These are phyloP conservation scores for Quiscalus mexicanus DNA, from an alignment of 2,113 vertebrate species.

Conservation along the genomic window DNA sequence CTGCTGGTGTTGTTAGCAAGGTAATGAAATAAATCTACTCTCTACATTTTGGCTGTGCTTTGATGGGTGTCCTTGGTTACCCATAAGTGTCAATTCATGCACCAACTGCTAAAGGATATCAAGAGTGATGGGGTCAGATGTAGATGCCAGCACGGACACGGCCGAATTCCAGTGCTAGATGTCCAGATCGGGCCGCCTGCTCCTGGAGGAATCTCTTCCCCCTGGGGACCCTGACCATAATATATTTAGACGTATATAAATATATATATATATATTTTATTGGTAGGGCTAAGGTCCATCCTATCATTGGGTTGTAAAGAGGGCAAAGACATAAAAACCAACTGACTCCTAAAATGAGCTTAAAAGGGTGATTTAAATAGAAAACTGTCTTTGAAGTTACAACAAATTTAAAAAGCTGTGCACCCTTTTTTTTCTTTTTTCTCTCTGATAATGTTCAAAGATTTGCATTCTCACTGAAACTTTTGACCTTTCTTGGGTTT, in stretches of 20 bases:
- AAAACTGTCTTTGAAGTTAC: not conserved
- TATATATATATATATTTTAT: no score
- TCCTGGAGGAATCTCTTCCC: not conserved
- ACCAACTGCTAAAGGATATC: not conserved
- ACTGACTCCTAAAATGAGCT: not conserved
- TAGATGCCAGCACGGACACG: not conserved
- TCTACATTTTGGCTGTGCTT: not conserved
- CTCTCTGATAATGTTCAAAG: not conserved
- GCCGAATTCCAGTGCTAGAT: not conserved
- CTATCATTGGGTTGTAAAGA: not conserved
- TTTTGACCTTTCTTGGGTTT: not conserved
- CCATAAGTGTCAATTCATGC: not conserved
- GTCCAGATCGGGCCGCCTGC: accelerated
- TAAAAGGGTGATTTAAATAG: not conserved
- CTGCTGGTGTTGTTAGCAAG: not conserved
- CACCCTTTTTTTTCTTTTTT: accelerated
- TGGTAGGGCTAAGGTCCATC: not conserved
- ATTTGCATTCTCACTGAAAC: not conserved
- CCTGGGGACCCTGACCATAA: accelerated
- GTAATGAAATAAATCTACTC: not conserved
- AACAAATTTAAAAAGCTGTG: not conserved
- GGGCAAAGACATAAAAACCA: not conserved
- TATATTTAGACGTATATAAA: not conserved
- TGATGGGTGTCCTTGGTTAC: not conserved
- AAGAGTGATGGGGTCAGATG: not conserved